A percentile compares a stretch with the other conserved stretches of the same genome.
Conservation (phyloP, 2,113 vertebrate species). For the Fulica atra region DNA sequence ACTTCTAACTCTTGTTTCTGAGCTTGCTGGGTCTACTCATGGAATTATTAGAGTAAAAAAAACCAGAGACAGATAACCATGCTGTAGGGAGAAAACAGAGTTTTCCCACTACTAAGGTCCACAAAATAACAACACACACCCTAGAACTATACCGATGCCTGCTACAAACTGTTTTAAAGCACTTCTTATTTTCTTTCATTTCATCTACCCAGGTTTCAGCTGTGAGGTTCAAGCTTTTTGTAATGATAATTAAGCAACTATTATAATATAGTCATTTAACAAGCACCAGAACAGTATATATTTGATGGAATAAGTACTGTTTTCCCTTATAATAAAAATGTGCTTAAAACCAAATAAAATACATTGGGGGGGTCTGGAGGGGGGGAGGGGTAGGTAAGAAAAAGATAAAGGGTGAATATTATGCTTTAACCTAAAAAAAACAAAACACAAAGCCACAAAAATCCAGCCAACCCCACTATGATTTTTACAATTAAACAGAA, state of each 20-base stretch:
- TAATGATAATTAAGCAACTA: slow-evolving; percentile 33
- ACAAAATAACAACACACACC: background rate
- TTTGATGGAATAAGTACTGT: slow-evolving; percentile 12
- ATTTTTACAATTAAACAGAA: background rate
- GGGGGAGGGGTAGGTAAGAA: background rate
- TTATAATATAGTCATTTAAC: background rate
- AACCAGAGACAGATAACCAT: background rate
- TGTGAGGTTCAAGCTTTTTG: slow-evolving; percentile 9
- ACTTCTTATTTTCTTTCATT: background rate
- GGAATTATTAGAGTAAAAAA: background rate
- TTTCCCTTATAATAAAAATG: background rate
- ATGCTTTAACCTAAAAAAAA: background rate
- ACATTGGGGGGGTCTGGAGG: no score
- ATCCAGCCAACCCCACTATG: background rate
- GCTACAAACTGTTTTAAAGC: background rate
- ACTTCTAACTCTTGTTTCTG: background rate
- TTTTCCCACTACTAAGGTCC: background rate
- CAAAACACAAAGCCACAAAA: background rate
- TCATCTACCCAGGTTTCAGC: background rate
- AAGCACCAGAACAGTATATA: slow-evolving; percentile 21
- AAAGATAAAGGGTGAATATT: background rate
- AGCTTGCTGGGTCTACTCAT: background rate
- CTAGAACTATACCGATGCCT: background rate
- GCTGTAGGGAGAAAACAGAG: background rate
- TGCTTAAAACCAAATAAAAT: background rate